Base-by-base conservation (phyloP, 2,797 vertebrate species). In the Threskiornis aethiopicus region DNA sequence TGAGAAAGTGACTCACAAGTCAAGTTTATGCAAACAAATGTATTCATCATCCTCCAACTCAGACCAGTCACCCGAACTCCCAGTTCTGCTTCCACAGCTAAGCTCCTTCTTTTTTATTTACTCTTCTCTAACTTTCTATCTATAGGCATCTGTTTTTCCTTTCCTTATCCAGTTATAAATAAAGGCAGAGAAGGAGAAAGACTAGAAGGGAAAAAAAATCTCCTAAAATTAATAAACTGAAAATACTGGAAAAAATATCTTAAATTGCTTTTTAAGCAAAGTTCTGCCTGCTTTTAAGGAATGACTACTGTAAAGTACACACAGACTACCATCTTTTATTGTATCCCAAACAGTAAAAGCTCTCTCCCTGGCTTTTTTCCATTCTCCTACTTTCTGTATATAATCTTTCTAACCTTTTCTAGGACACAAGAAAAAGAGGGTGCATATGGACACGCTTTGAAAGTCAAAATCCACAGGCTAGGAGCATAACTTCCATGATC, bases 11-110 rank as follows among this genome's bases (percentile, higher is more conserved):
- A 94, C 67, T 91, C 84, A 92, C 81, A 85, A 83, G 78, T 84
- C 92, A 95, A 87, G 75, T 61, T 94, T 80, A 57, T 57, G 90
- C 52, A 87, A 92, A 94, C 67, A 91, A 91, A 85, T 64, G 81
- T 83, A 91, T 96, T 90, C 78, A 95, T 79, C 84, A 85, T 89
- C 35, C 95, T 94, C 84, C 89, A 94, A 58, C 78, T 93, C 90
- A 73, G 84, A 94, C 71, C 80, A 91, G 64, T 70, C 87, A 93
- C 67, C 25, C 3, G 0, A 89, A 93, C 67, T 93, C 71, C 41
- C 57, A 77, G 75, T 57, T 94, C 66, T 90, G 67, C 51, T 89
- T 82, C 83, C 44, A 85, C 55, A 87, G 78, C 28, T 91, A 84
- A 92, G 35, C 31, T 81, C 65, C 28, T 67, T 70, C 54, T 80